Conservation (phyloP, 2,888 invertebrate species). For the Diarsia rubi region DNA sequence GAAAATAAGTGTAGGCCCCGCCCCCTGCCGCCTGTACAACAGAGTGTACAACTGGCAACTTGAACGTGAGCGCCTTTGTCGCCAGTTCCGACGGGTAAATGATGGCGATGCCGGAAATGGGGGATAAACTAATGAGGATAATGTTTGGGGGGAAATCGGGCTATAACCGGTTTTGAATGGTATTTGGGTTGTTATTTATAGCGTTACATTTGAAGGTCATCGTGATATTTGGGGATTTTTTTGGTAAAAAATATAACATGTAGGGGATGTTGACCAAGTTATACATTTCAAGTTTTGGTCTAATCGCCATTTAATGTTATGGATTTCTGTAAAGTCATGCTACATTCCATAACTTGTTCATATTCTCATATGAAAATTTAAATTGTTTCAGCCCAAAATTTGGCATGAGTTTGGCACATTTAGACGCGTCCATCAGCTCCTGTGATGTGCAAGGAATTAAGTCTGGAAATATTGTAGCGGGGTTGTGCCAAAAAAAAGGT, state of each 20-base stretch:
- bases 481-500: no score
- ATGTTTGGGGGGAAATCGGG: constrained; percentile 63
- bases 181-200: constrained; percentile 49
- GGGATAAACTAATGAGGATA: constrained; percentile 66
- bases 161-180: constrained; percentile 61
- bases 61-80: constrained; percentile 71
- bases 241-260: not conserved
- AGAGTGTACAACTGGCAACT: constrained; percentile 53
- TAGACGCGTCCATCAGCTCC: no score
- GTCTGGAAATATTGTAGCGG: no score
- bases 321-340: not conserved
- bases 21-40: constrained; percentile 59
- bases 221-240: not conserved
- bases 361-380: no score
- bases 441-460: no score
- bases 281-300: not conserved
- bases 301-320: not conserved
- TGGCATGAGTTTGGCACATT: no score
- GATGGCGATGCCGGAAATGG: constrained; percentile 62
- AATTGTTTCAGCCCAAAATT: no score
- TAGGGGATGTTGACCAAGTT: not conserved
- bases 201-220: constrained; percentile 21
- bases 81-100: constrained; percentile 69
- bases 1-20: constrained; percentile 82
- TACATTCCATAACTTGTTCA: not conserved